Evolutionary conservation across 1,140 invertebrate species (phyloP).

Genomic region (Danaus melanippus): DNA sequence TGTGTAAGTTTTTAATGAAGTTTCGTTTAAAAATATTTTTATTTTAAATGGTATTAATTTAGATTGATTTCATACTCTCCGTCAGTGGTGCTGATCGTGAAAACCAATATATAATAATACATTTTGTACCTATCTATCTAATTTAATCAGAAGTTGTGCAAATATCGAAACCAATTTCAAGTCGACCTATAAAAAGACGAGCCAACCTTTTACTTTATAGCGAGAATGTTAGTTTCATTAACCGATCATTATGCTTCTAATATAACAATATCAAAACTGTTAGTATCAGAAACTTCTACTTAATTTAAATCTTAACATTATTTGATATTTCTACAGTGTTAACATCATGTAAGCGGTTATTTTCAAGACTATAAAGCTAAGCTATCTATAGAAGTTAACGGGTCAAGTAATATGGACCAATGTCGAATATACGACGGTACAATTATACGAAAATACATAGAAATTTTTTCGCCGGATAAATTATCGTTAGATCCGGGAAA

Average conservation of each 20-base stretch:
- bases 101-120: conserved; percentile 34
- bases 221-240: too few species aligned
- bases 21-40: too few species aligned
- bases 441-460: conserved; percentile 66
- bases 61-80: too few species aligned
- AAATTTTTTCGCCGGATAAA: conserved; percentile 21
- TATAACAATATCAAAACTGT: conserved; percentile 35
- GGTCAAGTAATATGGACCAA: conserved; percentile 50
- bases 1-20: too few species aligned
- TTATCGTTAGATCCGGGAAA: too few species aligned
- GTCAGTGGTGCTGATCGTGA: conserved; percentile 11
- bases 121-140: conserved; percentile 61
- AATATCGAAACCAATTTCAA: conserved; percentile 32
- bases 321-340: conserved; percentile 47
- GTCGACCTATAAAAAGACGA: conserved; percentile 8
- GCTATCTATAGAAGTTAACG: conserved; percentile 46
- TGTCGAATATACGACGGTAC: conserved; percentile 48
- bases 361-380: conserved; percentile 51
- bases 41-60: too few species aligned
- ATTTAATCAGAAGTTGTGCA: conserved; percentile 64
- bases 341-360: conserved; percentile 46
- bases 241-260: conserved; percentile 16
- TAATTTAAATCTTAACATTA: conserved; percentile 49
- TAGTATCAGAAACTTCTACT: conserved; percentile 33
- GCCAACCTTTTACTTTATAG: neutral